Percentiles rank a stretch among this genome's conserved stretches.
These are phyloP conservation scores for Pantelozetes paolii DNA, from an alignment of 2,888 invertebrate species.

Conservation along the genomic window DNA sequence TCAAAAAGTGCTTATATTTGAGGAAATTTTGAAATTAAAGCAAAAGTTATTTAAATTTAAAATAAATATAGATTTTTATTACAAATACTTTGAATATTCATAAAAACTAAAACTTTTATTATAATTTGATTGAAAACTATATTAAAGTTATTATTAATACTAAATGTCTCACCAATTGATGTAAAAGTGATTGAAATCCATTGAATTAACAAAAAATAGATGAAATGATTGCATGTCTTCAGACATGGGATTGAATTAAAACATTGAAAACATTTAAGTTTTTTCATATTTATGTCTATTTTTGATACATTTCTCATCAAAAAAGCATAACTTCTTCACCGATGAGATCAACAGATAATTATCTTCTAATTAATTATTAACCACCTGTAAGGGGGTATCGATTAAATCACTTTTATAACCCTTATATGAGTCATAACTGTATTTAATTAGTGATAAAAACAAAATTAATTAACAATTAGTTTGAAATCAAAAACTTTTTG, in stretches of 20 bases:
- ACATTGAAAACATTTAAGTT: conserved; percentile 3
- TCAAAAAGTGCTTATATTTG: too few relatives aligned
- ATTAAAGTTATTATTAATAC: background rate
- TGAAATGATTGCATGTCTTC: conserved; percentile 16
- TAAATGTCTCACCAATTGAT: conserved; percentile 15
- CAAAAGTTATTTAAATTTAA: too few relatives aligned
- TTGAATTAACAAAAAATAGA: background rate
- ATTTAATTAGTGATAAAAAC: too few relatives aligned
- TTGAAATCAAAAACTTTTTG: background rate
- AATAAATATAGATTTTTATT: too few relatives aligned
- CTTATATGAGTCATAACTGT: too few relatives aligned
- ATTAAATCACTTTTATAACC: too few relatives aligned
- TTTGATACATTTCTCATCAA: background rate
- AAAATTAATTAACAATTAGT: background rate
- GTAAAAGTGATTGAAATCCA: conserved; percentile 9
- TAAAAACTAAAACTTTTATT: background rate
- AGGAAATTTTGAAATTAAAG: background rate
- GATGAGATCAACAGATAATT: background rate
- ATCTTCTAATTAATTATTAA: too few relatives aligned
- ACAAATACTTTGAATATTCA: background rate
- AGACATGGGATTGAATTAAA: conserved; percentile 7
- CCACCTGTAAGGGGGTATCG: too few relatives aligned
- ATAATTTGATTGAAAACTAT: background rate
- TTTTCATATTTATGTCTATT: background rate
- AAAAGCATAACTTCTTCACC: background rate